Evolutionary conservation across 2,797 vertebrate species (phyloP).

Genomic region (Enteromius afrohamiltoni): DNA sequence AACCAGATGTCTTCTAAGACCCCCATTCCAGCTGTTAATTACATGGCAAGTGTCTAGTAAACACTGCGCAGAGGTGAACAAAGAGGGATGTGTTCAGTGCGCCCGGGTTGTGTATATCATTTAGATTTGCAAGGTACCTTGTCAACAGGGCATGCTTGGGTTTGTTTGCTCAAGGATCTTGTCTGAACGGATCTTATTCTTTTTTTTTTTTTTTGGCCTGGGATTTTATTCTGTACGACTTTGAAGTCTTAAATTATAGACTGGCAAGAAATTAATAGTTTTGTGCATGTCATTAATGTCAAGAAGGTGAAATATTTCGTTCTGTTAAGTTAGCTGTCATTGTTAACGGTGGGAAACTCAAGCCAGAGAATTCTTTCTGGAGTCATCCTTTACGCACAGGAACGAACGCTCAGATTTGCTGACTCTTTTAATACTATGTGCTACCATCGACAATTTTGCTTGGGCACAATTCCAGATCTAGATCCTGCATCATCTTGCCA

Average conservation of each 20-base stretch:
- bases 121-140: conserved; percentile 29
- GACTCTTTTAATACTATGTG: conserved; percentile 5
- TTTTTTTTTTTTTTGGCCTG: neutral
- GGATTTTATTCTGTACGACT: conserved; percentile 52
- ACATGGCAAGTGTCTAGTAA: conserved; percentile 43
- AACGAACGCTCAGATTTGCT: conserved; percentile 18
- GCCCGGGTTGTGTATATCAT: conserved; percentile 26
- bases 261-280: conserved; percentile 48
- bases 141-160: conserved; percentile 36
- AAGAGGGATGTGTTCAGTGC: conserved; percentile 29
- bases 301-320: conserved; percentile 21
- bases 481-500: conserved; percentile 11
- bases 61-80: conserved; percentile 35
- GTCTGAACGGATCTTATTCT: conserved; percentile 33
- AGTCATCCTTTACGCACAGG: conserved; percentile 11
- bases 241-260: conserved; percentile 54
- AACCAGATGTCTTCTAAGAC: conserved; percentile 44
- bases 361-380: neutral
- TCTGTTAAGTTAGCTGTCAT: conserved; percentile 20
- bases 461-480: neutral
- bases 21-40: conserved; percentile 46
- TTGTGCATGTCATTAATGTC: conserved; percentile 48
- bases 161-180: conserved; percentile 46
- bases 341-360: conserved; percentile 14
- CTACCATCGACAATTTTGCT: conserved; percentile 3